Evolutionary conservation across 2,888 invertebrate species (phyloP).

Genomic region (Eupsilia transversa): DNA sequence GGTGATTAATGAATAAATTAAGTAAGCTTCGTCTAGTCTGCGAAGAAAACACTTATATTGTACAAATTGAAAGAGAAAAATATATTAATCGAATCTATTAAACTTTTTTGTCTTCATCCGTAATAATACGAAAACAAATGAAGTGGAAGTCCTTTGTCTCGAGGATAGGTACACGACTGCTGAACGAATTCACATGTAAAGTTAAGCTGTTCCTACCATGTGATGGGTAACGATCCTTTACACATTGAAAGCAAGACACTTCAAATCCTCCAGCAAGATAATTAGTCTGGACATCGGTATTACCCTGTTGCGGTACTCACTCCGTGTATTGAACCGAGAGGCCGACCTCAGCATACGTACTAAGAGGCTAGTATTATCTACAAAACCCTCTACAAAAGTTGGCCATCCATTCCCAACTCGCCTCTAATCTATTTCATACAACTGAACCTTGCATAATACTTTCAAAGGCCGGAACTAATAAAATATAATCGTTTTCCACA

Average conservation of each 20-base stretch:
- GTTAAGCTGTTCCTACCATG: not conserved
- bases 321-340: not conserved
- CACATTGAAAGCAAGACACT: not conserved
- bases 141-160: too few species aligned
- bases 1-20: slow-evolving; percentile 59
- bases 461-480: slow-evolving; percentile 65
- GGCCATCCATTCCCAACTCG: slow-evolving; percentile 3
- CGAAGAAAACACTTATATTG: slow-evolving; percentile 27
- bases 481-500: slow-evolving; percentile 71
- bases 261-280: not conserved
- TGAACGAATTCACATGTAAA: not conserved
- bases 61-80: slow-evolving; percentile 27
- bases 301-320: not conserved
- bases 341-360: not conserved
- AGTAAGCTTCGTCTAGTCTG: slow-evolving; percentile 36
- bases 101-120: slow-evolving; percentile 1
- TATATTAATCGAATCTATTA: slow-evolving; percentile 4
- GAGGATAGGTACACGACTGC: not conserved
- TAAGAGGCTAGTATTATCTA: not conserved
- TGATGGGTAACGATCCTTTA: not conserved
- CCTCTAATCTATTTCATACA: slow-evolving; percentile 33
- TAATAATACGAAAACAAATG: slow-evolving; percentile 21
- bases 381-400: slow-evolving; percentile 14
- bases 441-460: slow-evolving; percentile 52
- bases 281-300: not conserved